Conservation (phyloP, 2,888 invertebrate species). For the Acrocyrtus sp. region DNA sequence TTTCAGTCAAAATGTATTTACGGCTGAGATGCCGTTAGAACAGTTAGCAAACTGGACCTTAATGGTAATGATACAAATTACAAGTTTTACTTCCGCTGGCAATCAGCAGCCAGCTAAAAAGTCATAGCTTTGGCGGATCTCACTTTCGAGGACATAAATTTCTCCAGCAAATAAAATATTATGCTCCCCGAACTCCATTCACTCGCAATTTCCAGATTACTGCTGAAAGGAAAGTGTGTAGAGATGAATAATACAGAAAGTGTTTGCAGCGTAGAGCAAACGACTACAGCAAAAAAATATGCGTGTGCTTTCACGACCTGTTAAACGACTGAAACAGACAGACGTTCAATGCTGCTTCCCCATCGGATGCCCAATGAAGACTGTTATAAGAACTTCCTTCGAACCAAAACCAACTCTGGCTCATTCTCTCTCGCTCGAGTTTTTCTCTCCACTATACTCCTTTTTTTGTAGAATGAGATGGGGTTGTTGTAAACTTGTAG, state of each 20-base stretch:
- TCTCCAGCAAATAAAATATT: not conserved
- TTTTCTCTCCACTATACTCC: not conserved
- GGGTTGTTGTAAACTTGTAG: not conserved
- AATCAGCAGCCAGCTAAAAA: not conserved
- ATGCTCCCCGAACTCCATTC: too few species aligned
- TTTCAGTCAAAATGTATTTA: not conserved
- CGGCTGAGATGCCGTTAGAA: not conserved
- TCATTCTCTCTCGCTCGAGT: not conserved
- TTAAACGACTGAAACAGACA: slow-evolving; percentile 27
- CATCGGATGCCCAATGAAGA: slow-evolving; percentile 58
- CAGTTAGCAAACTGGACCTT: slow-evolving; percentile 14
- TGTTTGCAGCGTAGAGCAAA: not conserved
- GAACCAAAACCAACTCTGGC: slow-evolving; percentile 21
- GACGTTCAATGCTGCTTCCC: slow-evolving; percentile 45
- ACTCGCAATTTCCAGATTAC: too few species aligned
- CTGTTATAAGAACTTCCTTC: slow-evolving; percentile 48
- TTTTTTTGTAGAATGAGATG: not conserved
- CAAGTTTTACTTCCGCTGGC: not conserved
- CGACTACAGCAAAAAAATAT: not conserved
- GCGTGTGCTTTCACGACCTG: slow-evolving; percentile 14
- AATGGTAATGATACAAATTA: slow-evolving; percentile 22
- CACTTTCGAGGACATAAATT: not conserved
- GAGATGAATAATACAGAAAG: slow-evolving; percentile 1
- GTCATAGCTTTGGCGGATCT: too few species aligned
- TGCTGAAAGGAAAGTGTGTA: not conserved